These are phyloP conservation scores for Platorchestia sp. DNA, from an alignment of 1,140 invertebrate genomes.

Conservation along the genomic window DNA sequence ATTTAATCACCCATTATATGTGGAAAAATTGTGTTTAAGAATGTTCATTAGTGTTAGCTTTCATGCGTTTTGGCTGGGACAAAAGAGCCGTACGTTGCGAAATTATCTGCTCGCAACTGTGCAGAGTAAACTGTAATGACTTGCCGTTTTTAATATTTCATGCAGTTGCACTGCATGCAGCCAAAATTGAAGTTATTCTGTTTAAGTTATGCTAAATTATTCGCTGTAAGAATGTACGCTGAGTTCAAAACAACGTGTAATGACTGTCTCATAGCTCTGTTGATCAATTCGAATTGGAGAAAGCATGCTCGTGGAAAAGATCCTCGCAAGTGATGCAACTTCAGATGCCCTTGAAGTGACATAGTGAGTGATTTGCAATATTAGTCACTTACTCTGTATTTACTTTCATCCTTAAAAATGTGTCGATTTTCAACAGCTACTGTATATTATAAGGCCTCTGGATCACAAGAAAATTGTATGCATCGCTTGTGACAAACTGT, in stretches of 20 bases:
- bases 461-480: background rate
- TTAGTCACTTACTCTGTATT: background rate
- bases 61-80: background rate
- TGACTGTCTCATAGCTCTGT: background rate
- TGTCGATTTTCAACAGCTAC: background rate
- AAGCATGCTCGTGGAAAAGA: background rate
- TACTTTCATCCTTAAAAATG: background rate
- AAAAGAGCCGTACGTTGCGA: background rate
- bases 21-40: background rate
- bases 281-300: background rate
- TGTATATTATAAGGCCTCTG: background rate
- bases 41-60: background rate
- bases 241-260: background rate
- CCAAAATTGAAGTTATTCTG: background rate
- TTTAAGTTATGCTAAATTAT: background rate
- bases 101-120: background rate
- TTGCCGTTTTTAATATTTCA: background rate
- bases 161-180: background rate
- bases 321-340: background rate
- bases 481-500: background rate
- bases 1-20: background rate
- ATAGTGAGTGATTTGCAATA: too few relatives aligned
- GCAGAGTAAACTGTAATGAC: background rate
- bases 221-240: background rate
- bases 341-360: too few relatives aligned